Evolutionary conservation across 2,113 vertebrate genomes (phyloP).

Genomic region (Phrynosoma platyrhinos): DNA sequence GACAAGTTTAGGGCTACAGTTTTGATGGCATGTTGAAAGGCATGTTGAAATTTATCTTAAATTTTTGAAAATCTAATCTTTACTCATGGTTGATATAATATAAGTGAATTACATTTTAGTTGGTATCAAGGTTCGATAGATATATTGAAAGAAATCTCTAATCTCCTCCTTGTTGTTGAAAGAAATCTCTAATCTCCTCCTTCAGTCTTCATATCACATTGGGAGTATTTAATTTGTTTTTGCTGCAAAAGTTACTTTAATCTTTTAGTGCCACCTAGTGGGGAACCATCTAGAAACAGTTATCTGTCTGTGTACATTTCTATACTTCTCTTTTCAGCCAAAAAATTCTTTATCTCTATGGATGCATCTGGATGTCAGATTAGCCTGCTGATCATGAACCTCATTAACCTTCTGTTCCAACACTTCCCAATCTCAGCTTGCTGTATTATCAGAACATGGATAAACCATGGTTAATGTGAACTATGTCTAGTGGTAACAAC

Average conservation of each 20-base stretch:
- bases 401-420: background rate
- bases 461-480: too few relatives aligned
- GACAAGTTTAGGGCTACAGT: background rate
- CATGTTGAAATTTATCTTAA: too few relatives aligned
- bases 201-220: background rate
- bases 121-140: too few relatives aligned
- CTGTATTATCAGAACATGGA: too few relatives aligned
- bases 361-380: background rate
- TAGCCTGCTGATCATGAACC: background rate
- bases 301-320: background rate
- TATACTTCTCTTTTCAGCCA: background rate
- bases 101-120: background rate
- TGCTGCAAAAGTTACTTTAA: accelerated
- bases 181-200: too few relatives aligned
- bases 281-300: background rate
- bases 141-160: background rate
- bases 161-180: too few relatives aligned
- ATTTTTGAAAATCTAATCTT: too few relatives aligned
- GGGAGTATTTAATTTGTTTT: background rate
- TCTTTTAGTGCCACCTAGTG: constrained; percentile 57
- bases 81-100: too few relatives aligned
- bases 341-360: background rate
- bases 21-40: background rate
- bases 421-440: too few relatives aligned
- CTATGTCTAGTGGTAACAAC: too few relatives aligned